Conservation (phyloP, 2,113 vertebrate genomes). For the Oncorhynchus kisutch region DNA sequence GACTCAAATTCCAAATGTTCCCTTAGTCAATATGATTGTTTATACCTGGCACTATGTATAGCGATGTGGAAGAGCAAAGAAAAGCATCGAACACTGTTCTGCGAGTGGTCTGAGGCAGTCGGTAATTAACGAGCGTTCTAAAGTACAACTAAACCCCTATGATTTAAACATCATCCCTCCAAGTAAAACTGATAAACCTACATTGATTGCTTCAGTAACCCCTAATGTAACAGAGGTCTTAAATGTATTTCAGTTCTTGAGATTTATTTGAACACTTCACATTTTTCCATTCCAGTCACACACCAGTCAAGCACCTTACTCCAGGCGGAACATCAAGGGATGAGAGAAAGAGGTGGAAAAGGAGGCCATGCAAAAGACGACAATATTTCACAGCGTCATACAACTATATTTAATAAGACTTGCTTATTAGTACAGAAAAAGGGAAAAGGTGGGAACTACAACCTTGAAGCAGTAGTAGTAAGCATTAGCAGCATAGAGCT, state of each 20-base stretch:
- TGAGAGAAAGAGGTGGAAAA: not conserved
- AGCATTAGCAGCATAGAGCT: constrained; percentile 90
- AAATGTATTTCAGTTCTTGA: no score
- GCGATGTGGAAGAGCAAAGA: no score
- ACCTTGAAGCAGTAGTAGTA: constrained; percentile 90
- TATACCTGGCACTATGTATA: no score
- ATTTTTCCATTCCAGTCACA: not conserved
- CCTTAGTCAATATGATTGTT: no score
- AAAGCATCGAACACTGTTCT: no score
- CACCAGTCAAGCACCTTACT: not conserved
- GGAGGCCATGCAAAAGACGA: constrained; percentile 82
- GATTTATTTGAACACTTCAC: no score
- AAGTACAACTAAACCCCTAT: not conserved
- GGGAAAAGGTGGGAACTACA: constrained; percentile 85
- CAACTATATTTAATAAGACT: constrained; percentile 94
- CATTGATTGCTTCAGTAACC: no score
- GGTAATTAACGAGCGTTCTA: no score
- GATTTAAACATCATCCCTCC: not conserved
- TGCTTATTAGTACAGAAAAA: constrained; percentile 87
- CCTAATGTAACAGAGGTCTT: no score
- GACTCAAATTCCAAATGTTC: no score
- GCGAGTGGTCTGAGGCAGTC: not conserved
- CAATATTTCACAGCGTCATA: constrained; percentile 84
- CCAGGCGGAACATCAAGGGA: not conserved
- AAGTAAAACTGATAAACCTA: no score